phyloP scores from a whole-genome alignment of 2,797 vertebrate species.

The Lithobates sylvaticus region DNA sequence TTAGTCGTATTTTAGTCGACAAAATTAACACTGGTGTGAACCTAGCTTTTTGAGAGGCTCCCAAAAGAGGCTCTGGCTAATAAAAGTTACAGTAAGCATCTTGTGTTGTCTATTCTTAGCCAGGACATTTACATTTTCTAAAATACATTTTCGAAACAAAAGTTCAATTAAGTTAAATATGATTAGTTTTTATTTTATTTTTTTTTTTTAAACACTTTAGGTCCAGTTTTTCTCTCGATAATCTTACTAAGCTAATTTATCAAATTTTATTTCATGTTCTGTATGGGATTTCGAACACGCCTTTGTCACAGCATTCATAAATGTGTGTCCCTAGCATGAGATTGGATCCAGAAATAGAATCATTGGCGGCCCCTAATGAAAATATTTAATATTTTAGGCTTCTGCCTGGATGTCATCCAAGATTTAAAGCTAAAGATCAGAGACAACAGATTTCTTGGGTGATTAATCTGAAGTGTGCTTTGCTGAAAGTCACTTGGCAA shows the following conservation, averaged over 20 bases:
- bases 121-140: too few species aligned
- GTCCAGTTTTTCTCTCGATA: not conserved
- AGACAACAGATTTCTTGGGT: not conserved
- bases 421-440: not conserved
- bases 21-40: too few species aligned
- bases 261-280: not conserved
- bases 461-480: constrained; percentile 17
- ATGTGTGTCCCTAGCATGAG: not conserved
- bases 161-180: too few species aligned
- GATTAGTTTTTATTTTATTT: too few species aligned
- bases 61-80: too few species aligned
- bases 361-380: not conserved
- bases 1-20: too few species aligned
- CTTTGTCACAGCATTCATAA: not conserved
- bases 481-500: constrained; percentile 10
- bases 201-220: too few species aligned
- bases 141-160: too few species aligned
- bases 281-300: not conserved
- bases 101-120: too few species aligned
- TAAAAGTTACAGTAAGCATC: too few species aligned
- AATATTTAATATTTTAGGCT: constrained; percentile 21
- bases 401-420: not conserved
- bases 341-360: constrained; percentile 3
- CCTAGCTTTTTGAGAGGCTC: too few species aligned
- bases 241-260: not conserved